phyloP scores from a whole-genome alignment of 2,113 vertebrate genomes.

The Salvelinus fontinalis region DNA sequence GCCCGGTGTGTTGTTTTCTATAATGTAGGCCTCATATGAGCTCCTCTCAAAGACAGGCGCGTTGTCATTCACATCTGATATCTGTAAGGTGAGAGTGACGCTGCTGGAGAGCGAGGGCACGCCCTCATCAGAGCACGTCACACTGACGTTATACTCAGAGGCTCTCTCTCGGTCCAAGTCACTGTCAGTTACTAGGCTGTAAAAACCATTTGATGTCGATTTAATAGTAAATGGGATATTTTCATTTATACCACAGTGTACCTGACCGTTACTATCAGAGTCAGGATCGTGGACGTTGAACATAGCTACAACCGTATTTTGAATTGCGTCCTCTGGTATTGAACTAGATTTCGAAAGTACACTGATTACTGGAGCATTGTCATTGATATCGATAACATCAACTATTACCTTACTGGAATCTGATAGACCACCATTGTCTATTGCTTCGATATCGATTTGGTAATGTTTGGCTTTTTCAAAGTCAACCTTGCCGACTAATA shows the following conservation, averaged over 20 bases:
- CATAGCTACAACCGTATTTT: conserved; percentile 48
- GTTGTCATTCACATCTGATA: conserved; percentile 52
- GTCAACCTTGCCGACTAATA: conserved; percentile 28
- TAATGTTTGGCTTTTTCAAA: conserved; percentile 31
- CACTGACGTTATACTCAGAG: conserved; percentile 52
- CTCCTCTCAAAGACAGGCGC: conserved; percentile 25
- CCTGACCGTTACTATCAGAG: conserved; percentile 55
- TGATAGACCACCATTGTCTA: conserved; percentile 63
- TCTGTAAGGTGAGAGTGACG: conserved; percentile 41
- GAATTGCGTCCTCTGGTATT: conserved; percentile 39
- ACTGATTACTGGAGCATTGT: conserved; percentile 66
- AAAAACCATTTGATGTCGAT: conserved; percentile 60
- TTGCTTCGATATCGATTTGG: conserved; percentile 52
- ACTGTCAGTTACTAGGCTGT: conserved; percentile 47
- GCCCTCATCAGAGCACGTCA: conserved; percentile 60
- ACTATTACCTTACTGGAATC: conserved; percentile 63
- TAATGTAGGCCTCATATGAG: conserved; percentile 36
- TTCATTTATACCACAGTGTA: conserved; percentile 35
- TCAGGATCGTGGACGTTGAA: conserved; percentile 57
- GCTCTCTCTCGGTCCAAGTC: conserved; percentile 54
- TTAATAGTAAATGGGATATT: conserved; percentile 50
- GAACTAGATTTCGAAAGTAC: conserved; percentile 49
- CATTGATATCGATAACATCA: conserved; percentile 71
- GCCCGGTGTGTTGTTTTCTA: conserved; percentile 54
- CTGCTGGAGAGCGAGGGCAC: conserved; percentile 45